Base-by-base conservation (phyloP, 2,888 invertebrate species). In the Heliconius hortense region DNA sequence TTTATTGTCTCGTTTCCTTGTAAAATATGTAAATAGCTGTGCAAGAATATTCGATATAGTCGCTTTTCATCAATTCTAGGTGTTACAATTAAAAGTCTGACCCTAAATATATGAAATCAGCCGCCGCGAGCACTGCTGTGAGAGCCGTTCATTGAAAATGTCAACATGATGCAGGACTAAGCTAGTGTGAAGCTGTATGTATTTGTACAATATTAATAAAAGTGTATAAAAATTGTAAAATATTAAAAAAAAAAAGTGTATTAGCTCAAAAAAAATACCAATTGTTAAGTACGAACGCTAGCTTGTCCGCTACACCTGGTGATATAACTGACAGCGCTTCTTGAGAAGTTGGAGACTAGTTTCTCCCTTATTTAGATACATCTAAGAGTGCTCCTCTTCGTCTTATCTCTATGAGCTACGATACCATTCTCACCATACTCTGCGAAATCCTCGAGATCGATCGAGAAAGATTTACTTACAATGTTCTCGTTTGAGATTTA, bases 1-100 rank as follows among this genome's bases (percentile, higher is more conserved):
- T 89, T 89, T 89, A 89, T 90, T 87, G 85, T 91, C 92, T 90
- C 88, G 88, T 88, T 89, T 83, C 88, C 87, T 89, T 93, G 93
- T 93, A 93, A 88, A 89, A 92, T 91, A 92, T 93, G 93, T 93
- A 93, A 91, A 93, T 93, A 93, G 84, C 87, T 87, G 84, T 87
- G 88, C 88, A 88, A 85, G 86, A 86, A 53, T 69, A 31, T 68
- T 69, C 48, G 69, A n/a, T 53, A n/a, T 69, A 69, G 69, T 56
- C 28, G 69, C 15, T 69, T 56, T 69, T 69, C 53, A 69, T 56
- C 53, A 56, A 28, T 56, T 69, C 69, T 69, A 69, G 69, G 56
- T 69, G 69, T 69, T 69, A 69, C 53, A 53, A 69, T 69, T 31
- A 56, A 53, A 69, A 69, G 69, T 69, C 69, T 69, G 69, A 69